Percentiles rank a stretch among this genome's conserved stretches.
Conservation (phyloP, 2,113 vertebrate species). For the Macheiramphus alcinus region DNA sequence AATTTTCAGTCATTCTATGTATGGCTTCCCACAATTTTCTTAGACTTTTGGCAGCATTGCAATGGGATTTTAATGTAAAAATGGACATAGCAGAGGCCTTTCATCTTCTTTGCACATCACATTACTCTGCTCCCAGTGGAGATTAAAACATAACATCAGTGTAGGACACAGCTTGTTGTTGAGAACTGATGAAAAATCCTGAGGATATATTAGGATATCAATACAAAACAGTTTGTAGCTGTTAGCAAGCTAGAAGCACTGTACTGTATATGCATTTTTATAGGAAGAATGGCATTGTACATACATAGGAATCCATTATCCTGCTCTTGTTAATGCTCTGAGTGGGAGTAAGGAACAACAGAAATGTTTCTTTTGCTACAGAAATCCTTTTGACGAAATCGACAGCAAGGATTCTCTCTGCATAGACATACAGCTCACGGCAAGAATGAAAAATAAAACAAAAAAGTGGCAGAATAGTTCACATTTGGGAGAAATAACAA, state of each 20-base stretch:
- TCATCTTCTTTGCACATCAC: not conserved
- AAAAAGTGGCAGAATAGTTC: not conserved
- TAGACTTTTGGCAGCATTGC: not conserved
- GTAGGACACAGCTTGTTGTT: not conserved
- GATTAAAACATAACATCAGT: not conserved
- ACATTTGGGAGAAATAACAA: not conserved
- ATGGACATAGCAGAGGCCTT: not conserved
- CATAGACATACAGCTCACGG: not conserved
- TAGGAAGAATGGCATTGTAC: not conserved
- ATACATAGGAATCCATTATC: not conserved
- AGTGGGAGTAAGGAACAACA: not conserved
- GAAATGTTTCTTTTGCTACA: not conserved
- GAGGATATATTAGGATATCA: not conserved
- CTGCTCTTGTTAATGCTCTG: not conserved
- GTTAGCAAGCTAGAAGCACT: not conserved
- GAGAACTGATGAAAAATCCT: not conserved
- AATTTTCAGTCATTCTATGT: not conserved
- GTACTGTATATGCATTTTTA: not conserved
- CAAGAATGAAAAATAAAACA: not conserved
- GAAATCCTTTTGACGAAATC: not conserved
- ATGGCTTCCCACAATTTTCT: not conserved
- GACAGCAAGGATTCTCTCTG: not conserved
- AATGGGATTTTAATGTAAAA: not conserved
- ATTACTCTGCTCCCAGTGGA: not conserved
- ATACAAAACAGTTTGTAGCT: not conserved